phyloP scores from a whole-genome alignment of 2,888 invertebrate genomes.

The Elgonia sp. region DNA sequence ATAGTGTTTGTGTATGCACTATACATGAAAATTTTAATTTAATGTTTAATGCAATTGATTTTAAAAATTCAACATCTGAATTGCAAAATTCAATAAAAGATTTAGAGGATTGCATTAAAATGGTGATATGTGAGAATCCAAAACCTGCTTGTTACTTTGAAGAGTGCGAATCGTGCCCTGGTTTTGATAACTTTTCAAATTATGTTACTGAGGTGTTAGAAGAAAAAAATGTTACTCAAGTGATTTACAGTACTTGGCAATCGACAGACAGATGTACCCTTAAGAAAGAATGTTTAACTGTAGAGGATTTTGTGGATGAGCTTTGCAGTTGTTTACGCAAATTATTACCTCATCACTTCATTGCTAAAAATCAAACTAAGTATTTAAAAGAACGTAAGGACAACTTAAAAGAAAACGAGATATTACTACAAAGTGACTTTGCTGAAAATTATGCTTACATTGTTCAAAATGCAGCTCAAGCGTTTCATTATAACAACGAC shows the following conservation, averaged over 20 bases:
- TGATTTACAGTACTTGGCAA: conserved; percentile 55
- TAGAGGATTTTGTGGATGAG: conserved; percentile 29
- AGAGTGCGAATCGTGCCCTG: conserved; percentile 41
- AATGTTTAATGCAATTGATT: conserved; percentile 38
- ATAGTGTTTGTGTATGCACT: conserved; percentile 50
- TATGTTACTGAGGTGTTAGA: conserved; percentile 41
- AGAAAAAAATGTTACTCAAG: conserved; percentile 22
- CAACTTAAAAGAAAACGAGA: conserved; percentile 40
- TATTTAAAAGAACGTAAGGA: conserved; percentile 26
- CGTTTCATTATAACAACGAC: conserved; percentile 74
- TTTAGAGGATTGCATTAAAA: not conserved
- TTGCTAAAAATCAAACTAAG: conserved; percentile 41
- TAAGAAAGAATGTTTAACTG: conserved; percentile 29
- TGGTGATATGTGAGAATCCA: conserved; percentile 4
- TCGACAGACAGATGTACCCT: conserved; percentile 41
- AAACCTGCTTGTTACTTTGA: conserved; percentile 46
- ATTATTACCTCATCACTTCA: conserved; percentile 35
- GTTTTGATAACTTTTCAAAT: conserved; percentile 11
- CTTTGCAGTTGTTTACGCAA: not conserved
- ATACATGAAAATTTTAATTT: conserved; percentile 47
- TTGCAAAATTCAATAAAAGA: conserved; percentile 1
- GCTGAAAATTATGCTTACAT: conserved; percentile 26
- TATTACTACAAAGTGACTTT: conserved; percentile 51
- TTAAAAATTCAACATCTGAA: not conserved
- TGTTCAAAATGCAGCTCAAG: conserved; percentile 65